phyloP scores from a whole-genome alignment of 2,888 invertebrate genomes.

The Morpho deidamia region DNA sequence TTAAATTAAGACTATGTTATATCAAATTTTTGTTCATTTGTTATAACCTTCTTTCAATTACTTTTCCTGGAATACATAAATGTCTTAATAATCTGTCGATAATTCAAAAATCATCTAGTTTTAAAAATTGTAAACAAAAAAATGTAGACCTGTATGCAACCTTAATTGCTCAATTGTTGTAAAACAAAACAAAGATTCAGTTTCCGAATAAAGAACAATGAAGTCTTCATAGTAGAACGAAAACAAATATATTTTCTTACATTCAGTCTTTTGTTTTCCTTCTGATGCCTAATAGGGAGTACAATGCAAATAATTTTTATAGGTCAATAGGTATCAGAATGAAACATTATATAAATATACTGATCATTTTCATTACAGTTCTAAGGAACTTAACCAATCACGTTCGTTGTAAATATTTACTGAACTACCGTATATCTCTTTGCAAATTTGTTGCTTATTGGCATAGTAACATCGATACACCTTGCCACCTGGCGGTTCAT shows the following conservation, averaged over 20 bases:
- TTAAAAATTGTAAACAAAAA: no score
- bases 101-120: no score
- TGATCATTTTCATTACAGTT: neutral
- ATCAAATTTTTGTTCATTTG: no score
- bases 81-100: no score
- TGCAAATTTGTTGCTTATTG: slow-evolving; percentile 60
- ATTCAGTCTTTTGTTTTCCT: slow-evolving; percentile 6
- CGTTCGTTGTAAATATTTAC: slow-evolving; percentile 35
- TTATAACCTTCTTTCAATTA: no score
- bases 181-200: neutral
- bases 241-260: neutral
- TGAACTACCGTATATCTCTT: slow-evolving; percentile 31
- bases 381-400: slow-evolving; percentile 30
- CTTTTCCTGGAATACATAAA: no score
- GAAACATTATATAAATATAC: neutral
- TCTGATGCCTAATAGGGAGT: slow-evolving; percentile 3
- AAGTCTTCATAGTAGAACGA: neutral
- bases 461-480: slow-evolving; percentile 57
- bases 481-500: slow-evolving; percentile 52
- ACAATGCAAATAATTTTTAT: slow-evolving; percentile 1
- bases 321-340: slow-evolving; percentile 1
- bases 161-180: neutral
- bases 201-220: slow-evolving; percentile 6
- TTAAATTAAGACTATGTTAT: no score
- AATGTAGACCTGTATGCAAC: no score